Base-by-base conservation (phyloP, 2,888 invertebrate species). In the Ctenicera cuprea region DNA sequence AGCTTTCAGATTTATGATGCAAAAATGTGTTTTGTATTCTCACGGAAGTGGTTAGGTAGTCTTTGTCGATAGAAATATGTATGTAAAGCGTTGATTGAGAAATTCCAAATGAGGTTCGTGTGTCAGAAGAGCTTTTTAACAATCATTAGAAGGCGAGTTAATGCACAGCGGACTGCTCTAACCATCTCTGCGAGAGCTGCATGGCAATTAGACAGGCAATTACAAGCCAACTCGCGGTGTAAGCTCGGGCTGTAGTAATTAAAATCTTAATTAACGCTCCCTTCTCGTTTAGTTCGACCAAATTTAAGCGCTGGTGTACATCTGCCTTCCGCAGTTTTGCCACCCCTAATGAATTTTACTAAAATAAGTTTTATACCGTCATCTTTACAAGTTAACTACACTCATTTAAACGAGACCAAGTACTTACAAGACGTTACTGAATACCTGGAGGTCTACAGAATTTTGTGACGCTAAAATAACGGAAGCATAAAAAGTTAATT, bases 201-300 rank as follows among this genome's bases (percentile, higher is more conserved):
- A 82, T 82, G 82, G 83, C 83, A 85, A 85, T 85, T 85, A 85
- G 83, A 80, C 83, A 81, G 82, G 82, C 83, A 84, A 84, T 84
- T 84, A 84, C 82, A 79, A 80, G 78, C 78, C 78, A 77, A 78
- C 79, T 82, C 73, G 75, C 66, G 76, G 74, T 75, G 75, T 73
- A 68, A 75, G 74, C 75, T 76, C 63, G 75, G 73, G 75, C 67
- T 71, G 73, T 73, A 72, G 78, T 75, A 79, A 78, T 77, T 75
- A 76, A 80, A 80, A 80, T 79, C 79, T 79, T 78, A 79, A 80
- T 80, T 79, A 79, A 77, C 74, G 78, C 72, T 78, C 76, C 76
- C 74, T 74, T 77, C 77, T 76, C 78, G 71, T 76, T 77, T 76
- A 73, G 71, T 68, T 71, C 54, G 71, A 66, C 71, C 78, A 72